A percentile compares a stretch with the other conserved stretches of the same genome.
Conservation (phyloP, 2,797 vertebrate genomes). For the Cygnus olor region DNA sequence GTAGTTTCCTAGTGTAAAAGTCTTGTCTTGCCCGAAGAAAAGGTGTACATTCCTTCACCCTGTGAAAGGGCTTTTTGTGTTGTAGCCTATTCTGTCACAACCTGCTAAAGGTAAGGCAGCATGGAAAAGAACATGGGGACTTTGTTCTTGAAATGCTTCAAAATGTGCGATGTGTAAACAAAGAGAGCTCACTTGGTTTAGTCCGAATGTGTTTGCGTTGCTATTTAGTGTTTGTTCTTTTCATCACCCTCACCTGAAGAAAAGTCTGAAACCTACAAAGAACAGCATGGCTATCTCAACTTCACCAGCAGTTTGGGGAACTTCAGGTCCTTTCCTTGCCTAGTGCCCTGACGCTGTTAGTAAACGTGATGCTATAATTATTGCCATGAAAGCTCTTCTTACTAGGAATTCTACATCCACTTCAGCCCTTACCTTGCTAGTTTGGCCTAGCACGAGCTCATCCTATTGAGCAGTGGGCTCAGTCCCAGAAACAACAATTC, state of each 20-base stretch:
- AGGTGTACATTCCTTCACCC: not conserved
- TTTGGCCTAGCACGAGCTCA: not conserved
- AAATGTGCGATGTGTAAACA: not conserved
- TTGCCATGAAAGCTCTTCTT: not conserved
- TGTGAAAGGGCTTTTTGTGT: not conserved
- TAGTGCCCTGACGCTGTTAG: not conserved
- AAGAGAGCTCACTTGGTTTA: not conserved
- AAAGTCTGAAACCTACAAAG: not conserved
- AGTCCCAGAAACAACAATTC: not conserved
- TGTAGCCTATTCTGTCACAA: not conserved
- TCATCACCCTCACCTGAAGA: not conserved
- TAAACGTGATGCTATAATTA: not conserved
- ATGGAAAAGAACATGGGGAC: not conserved
- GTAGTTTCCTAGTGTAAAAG: not conserved
- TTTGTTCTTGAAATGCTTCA: conserved; percentile 10
- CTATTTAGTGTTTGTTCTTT: not conserved
- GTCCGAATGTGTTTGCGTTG: not conserved
- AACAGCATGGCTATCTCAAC: not conserved
- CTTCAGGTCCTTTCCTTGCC: not conserved
- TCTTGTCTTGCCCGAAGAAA: not conserved
- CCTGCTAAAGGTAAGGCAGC: not conserved
- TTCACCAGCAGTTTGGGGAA: not conserved
- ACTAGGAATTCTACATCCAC: not conserved
- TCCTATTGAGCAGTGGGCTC: not conserved
- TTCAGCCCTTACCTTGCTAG: not conserved